Conservation (phyloP, 2,113 vertebrate genomes). For the Daboia siamensis region DNA sequence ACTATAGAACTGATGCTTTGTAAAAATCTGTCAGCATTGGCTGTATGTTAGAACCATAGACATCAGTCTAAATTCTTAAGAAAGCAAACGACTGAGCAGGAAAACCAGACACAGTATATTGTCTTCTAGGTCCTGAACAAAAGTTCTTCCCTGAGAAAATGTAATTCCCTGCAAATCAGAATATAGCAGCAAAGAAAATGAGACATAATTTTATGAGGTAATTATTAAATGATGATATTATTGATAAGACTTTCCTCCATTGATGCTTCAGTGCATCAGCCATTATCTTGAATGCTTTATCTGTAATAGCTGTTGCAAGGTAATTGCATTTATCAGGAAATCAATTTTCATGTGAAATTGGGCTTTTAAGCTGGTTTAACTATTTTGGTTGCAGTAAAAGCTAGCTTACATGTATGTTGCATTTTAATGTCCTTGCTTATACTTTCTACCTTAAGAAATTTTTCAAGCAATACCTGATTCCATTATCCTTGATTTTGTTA, state of each 20-base stretch:
- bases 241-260: not conserved
- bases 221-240: not conserved
- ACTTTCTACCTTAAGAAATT: no score
- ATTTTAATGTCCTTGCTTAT: not conserved
- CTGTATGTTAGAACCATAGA: constrained; percentile 57
- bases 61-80: constrained; percentile 59
- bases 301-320: not conserved
- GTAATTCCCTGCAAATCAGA: constrained; percentile 33
- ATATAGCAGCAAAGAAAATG: not conserved
- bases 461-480: no score
- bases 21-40: constrained; percentile 29
- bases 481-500: no score
- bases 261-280: not conserved
- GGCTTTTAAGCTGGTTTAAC: not conserved
- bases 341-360: not conserved
- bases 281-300: not conserved
- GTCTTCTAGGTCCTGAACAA: constrained; percentile 42
- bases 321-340: not conserved
- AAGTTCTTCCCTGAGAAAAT: constrained; percentile 26
- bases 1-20: constrained; percentile 44
- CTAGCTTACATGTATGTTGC: no score
- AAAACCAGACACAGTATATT: constrained; percentile 7
- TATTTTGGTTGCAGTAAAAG: not conserved
- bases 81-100: constrained; percentile 55
- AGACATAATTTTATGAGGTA: not conserved